Evolutionary conservation across 2,113 vertebrate species (phyloP).

Genomic region (Podarcis muralis): DNA sequence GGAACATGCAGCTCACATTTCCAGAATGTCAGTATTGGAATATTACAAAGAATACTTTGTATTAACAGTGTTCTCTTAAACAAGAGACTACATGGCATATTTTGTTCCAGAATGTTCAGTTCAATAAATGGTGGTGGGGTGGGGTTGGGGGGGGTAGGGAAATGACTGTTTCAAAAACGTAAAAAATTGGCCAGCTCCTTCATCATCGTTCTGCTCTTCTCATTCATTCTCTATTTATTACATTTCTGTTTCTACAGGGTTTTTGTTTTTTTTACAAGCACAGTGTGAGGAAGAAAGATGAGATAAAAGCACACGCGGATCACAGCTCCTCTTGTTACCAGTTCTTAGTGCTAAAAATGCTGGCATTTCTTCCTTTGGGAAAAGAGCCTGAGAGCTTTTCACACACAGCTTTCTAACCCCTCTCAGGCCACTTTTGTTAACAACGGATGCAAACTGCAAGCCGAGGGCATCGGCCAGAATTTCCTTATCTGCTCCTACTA

Average conservation of each 20-base stretch:
- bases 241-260: neutral
- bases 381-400: neutral
- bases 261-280: neutral
- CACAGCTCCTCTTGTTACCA: neutral
- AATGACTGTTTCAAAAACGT: neutral
- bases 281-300: constrained; percentile 19
- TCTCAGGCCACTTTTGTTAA: neutral
- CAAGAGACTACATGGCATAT: neutral
- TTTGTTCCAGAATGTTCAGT: neutral
- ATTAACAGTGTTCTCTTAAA: neutral
- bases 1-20: neutral
- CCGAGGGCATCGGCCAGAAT: neutral
- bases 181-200: neutral
- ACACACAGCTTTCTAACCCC: neutral
- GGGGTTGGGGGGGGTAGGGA: neutral
- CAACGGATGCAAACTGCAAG: rapidly evolving
- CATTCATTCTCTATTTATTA: constrained; percentile 6
- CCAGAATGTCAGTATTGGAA: neutral
- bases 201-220: too few species aligned
- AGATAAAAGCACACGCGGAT: neutral
- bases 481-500: neutral
- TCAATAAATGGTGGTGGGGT: neutral
- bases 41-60: neutral
- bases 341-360: neutral
- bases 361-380: neutral